Conservation (phyloP, 2,888 invertebrate species). For the Acanthosoma haemorrhoidale region DNA sequence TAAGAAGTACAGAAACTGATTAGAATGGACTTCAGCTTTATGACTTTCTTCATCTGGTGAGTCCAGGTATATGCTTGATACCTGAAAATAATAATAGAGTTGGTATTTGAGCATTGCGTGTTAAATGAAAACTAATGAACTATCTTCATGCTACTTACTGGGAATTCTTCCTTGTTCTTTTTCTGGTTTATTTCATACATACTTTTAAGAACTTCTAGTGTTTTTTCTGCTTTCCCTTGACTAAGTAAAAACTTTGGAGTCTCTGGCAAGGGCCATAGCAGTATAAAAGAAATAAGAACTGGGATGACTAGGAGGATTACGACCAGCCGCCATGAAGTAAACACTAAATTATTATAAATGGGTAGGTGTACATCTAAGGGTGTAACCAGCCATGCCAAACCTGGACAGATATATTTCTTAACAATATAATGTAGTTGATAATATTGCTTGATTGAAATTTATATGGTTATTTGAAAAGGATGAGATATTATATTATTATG, state of each 20-base stretch:
- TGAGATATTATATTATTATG: too few relatives aligned
- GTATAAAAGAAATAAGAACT: neutral
- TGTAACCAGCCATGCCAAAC: conserved; percentile 14
- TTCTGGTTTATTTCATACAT: conserved; percentile 18
- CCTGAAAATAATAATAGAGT: neutral
- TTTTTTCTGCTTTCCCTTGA: neutral
- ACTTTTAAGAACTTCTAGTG: neutral
- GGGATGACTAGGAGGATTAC: neutral
- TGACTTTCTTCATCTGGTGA: neutral
- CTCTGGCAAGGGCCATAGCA: conserved; percentile 10
- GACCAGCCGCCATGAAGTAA: conserved; percentile 21
- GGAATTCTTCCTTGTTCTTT: conserved; percentile 16
- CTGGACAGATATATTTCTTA: neutral
- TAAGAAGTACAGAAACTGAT: neutral
- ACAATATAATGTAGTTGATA: too few relatives aligned
- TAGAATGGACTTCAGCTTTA: neutral
- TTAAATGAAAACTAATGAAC: too few relatives aligned
- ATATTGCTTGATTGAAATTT: too few relatives aligned
- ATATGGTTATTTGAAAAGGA: neutral
- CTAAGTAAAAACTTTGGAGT: conserved; percentile 19
- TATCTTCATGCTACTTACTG: neutral
- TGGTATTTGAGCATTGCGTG: too few relatives aligned
- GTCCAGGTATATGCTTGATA: neutral
- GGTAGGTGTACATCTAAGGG: conserved; percentile 11
- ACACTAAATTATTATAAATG: neutral